Evolutionary conservation across 2,113 vertebrate species (phyloP), one percentile per base, ranked within the genome.

Genomic region (Lutjanus erythropterus): DNA sequence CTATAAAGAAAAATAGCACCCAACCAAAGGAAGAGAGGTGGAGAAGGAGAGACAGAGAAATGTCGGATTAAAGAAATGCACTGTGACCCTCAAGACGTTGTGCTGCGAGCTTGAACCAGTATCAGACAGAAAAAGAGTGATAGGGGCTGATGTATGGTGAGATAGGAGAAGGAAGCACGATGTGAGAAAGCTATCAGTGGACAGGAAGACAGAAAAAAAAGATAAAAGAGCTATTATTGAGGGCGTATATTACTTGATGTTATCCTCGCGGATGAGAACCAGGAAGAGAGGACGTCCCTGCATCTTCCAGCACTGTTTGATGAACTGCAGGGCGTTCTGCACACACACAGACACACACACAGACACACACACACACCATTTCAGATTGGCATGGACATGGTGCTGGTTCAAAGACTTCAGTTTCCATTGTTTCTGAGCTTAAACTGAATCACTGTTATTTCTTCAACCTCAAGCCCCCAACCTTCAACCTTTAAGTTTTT

Each of bases 291-390:
- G 97, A 7, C 97, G 96, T 16, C 97, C 97, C 1, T 96, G 96
- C 98, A 99, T 99, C 84, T 98, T 99, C 98, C 98, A 99, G 60
- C 96, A 97, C 78, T 98, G 97, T 87, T 97, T 98, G 90, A 98
- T 99, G 95, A 99, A 99, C 95, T 99, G 97, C 75, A 99, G 91
- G 9, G 97, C 96, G 0, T 98, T 99, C 98, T 99, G 86, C 31
- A 87, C 73, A 86, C 33, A 89, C 66, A 56, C 4, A 58, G 33
- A 31, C 27, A 46, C 25, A 35, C 29, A 86, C 72, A 86, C 31
- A 89, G 69, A 73, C 7, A 61, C 23, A 73, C 46, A 71, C 55
- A 47, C 35, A 39, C 25, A 44, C 16, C 8, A 59, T 46, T 37
- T 86, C 39, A 80, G 62, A 50, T 5, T 15, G 15, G 33, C 47